These are phyloP conservation scores for Phrynocephalus versicolor DNA, from an alignment of 2,113 vertebrate genomes.

Conservation along the genomic window DNA sequence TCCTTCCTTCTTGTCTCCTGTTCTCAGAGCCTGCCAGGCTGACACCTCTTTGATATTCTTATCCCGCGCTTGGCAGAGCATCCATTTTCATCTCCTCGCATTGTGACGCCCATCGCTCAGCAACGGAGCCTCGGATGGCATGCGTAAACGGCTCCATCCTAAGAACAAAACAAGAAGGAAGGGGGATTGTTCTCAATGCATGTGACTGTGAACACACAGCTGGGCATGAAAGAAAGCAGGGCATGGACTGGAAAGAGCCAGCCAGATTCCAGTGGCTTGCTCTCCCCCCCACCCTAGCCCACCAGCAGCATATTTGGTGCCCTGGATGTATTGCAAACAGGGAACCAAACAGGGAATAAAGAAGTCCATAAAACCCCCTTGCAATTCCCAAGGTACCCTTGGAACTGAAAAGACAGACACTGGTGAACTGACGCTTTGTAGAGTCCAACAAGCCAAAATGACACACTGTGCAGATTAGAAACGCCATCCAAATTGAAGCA, in stretches of 20 bases:
- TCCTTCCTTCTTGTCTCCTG: neutral
- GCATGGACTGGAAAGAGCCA: neutral
- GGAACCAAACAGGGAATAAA: neutral
- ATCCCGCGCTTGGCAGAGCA: neutral
- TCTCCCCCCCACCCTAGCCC: neutral
- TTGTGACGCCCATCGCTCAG: neutral
- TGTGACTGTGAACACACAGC: neutral
- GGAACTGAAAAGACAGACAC: neutral
- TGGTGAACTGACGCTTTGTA: too few species aligned
- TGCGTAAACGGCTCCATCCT: neutral
- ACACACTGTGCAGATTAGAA: neutral
- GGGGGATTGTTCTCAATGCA: neutral
- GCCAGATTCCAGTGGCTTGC: neutral
- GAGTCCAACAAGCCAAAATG: too few species aligned
- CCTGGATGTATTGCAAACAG: too few species aligned
- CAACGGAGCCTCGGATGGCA: neutral
- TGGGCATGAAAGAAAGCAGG: neutral
- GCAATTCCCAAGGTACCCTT: neutral
- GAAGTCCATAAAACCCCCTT: neutral
- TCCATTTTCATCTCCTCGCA: neutral
- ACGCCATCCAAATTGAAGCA: neutral
- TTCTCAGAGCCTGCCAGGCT: neutral
- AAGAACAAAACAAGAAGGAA: neutral
- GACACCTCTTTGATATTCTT: conserved; percentile 18
- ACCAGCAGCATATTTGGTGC: neutral